Conservation (phyloP, 2,797 vertebrate genomes). For the Sciaenops ocellatus region DNA sequence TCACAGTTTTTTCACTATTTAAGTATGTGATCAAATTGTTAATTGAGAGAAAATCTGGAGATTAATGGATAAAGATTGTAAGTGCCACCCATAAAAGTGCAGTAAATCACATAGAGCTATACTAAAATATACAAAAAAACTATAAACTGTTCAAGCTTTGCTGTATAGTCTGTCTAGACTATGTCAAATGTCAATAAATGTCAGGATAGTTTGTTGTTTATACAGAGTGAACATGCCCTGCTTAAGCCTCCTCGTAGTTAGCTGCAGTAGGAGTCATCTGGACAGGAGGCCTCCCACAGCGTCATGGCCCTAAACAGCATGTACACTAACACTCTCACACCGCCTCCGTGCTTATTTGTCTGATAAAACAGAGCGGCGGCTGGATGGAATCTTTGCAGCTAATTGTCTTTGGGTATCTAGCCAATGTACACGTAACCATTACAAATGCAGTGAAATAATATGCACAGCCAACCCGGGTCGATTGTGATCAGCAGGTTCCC, state of each 20-base stretch:
- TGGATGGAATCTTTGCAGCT: conserved; percentile 61
- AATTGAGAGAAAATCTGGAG: neutral
- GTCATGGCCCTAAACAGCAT: conserved; percentile 53
- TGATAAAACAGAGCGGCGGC: conserved; percentile 60
- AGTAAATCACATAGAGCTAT: neutral
- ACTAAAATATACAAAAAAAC: neutral
- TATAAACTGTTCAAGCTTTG: neutral
- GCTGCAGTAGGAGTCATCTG: conserved; percentile 67
- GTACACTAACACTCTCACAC: conserved; percentile 40
- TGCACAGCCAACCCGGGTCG: conserved; percentile 36
- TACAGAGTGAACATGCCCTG: conserved; percentile 30
- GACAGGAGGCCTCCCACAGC: conserved; percentile 69
- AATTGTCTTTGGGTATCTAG: conserved; percentile 63
- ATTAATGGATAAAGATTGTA: neutral
- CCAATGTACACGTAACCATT: conserved; percentile 65
- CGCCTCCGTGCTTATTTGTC: conserved; percentile 58
- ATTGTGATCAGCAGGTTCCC: conserved; percentile 54
- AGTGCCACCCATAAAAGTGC: neutral
- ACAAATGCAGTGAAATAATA: conserved; percentile 66
- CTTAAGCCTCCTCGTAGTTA: conserved; percentile 38
- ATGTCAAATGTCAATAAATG: conserved; percentile 17
- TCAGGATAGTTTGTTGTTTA: conserved; percentile 14
- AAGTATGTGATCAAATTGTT: neutral
- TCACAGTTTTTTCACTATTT: neutral
- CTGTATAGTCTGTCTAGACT: neutral